These are phyloP conservation scores for Haplochromis burtoni DNA, from an alignment of 2,113 vertebrate species.

Conservation along the genomic window DNA sequence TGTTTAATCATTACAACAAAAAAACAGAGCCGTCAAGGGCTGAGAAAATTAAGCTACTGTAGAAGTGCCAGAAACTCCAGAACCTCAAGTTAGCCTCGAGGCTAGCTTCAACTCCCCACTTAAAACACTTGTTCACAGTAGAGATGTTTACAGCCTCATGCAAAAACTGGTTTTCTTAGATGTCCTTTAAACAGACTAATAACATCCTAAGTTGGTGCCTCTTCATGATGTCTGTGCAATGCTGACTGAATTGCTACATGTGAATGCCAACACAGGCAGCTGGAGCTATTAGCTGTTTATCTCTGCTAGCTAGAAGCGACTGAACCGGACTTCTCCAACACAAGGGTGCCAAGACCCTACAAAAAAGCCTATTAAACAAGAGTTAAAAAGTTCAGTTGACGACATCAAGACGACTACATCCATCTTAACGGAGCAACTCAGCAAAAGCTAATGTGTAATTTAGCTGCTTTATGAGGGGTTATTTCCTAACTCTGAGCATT, in stretches of 20 bases:
- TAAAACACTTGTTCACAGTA: not conserved
- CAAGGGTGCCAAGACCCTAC: not conserved
- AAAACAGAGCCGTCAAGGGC: accelerated
- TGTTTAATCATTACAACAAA: not conserved
- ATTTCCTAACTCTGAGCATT: not conserved
- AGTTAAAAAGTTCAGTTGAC: not conserved
- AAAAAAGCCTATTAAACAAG: not conserved
- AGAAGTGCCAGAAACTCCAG: not conserved
- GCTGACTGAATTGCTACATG: not conserved
- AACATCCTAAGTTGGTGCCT: not conserved
- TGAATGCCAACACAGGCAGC: not conserved
- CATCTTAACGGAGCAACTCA: not conserved
- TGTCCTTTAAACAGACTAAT: not conserved
- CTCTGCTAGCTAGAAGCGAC: not conserved
- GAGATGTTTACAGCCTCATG: not conserved
- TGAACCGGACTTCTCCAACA: not conserved
- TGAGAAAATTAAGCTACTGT: not conserved
- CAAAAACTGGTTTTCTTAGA: not conserved
- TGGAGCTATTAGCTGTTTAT: not conserved
- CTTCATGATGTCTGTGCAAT: not conserved
- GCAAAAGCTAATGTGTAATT: not conserved
- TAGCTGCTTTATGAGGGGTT: not conserved
- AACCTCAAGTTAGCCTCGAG: not conserved
- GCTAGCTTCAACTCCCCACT: not conserved
- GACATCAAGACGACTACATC: not conserved